Conservation (phyloP, 2,797 vertebrate species). For the Synaphobranchus kaupii region DNA sequence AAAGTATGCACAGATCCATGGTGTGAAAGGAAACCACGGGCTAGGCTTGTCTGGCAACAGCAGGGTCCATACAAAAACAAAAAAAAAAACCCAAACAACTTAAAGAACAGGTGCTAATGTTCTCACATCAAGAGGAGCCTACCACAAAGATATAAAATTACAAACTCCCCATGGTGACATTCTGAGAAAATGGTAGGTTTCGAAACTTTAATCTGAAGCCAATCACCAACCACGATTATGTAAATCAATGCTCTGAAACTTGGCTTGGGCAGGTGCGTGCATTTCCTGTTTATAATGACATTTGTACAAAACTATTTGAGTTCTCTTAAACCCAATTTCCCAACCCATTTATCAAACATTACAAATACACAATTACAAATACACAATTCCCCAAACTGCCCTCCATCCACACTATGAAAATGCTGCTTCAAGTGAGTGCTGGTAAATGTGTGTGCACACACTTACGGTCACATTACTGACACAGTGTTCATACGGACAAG, state of each 20-base stretch:
- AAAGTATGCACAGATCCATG: background rate
- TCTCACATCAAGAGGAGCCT: background rate
- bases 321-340: background rate
- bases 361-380: background rate
- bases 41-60: background rate
- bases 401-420: background rate
- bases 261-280: background rate
- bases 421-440: background rate
- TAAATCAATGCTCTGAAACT: slow-evolving; percentile 3
- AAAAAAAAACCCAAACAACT: background rate
- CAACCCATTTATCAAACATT: background rate
- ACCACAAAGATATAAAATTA: background rate
- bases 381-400: background rate
- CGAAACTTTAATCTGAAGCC: background rate
- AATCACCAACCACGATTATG: background rate
- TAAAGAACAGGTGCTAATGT: background rate
- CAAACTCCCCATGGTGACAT: background rate
- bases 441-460: too few relatives aligned
- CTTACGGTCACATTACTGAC: background rate
- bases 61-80: background rate
- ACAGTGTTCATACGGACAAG: too few relatives aligned
- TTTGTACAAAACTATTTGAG: background rate
- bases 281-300: background rate
- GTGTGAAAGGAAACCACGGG: background rate
- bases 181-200: background rate